A percentile compares a stretch with the other conserved stretches of the same genome.
Evolutionary conservation across 2,797 vertebrate genomes (phyloP).

Genomic region (Gymnoscopelus microlampas): DNA sequence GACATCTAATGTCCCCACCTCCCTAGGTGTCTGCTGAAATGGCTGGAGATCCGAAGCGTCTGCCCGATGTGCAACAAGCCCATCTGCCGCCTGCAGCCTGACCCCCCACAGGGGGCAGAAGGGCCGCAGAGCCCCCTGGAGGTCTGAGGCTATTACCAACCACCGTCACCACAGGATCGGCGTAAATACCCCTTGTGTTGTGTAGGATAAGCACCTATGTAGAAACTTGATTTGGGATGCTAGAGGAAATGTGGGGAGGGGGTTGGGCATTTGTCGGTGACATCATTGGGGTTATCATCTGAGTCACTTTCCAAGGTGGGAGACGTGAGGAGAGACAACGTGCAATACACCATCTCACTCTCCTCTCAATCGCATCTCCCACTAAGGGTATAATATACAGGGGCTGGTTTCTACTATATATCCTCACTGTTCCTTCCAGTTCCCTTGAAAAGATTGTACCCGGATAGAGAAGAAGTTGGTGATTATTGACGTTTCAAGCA

Average conservation of each 20-base stretch:
- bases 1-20: constrained; percentile 10
- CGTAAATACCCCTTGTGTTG: too few relatives aligned
- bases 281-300: too few relatives aligned
- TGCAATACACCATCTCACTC: constrained; percentile 14
- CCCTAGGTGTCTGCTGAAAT: constrained; percentile 84
- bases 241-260: not conserved
- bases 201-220: too few relatives aligned
- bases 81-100: constrained; percentile 78
- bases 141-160: constrained; percentile 58
- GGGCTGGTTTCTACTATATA: constrained; percentile 13
- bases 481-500: constrained; percentile 2
- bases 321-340: constrained; percentile 17
- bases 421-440: constrained; percentile 3
- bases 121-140: constrained; percentile 73
- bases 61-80: constrained; percentile 88
- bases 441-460: constrained; percentile 16
- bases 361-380: constrained; percentile 1
- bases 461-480: constrained; percentile 6
- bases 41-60: constrained; percentile 86
- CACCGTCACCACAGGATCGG: too few relatives aligned
- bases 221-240: too few relatives aligned
- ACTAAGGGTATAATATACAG: constrained; percentile 9
- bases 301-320: too few relatives aligned
- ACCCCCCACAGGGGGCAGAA: constrained; percentile 62
- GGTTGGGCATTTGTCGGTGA: too few relatives aligned